Conservation (phyloP, 2,797 vertebrate species). For the Malurus splendens region DNA sequence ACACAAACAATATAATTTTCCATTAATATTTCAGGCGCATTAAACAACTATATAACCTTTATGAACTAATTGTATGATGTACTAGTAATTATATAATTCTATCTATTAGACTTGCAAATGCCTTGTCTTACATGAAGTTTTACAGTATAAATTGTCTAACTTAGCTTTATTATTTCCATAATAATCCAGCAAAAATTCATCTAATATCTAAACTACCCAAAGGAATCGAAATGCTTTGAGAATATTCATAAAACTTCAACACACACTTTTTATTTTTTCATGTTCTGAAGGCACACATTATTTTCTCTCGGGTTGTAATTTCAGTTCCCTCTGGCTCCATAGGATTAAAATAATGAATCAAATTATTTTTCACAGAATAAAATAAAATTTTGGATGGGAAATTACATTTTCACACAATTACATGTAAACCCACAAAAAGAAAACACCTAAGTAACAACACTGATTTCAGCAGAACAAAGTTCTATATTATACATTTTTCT, state of each 20-base stretch:
- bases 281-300: background rate
- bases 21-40: background rate
- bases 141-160: background rate
- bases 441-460: background rate
- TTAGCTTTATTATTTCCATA: background rate
- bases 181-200: background rate
- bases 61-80: background rate
- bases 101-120: background rate
- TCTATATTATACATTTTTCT: background rate
- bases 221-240: background rate
- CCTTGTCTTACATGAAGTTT: background rate
- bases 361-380: background rate
- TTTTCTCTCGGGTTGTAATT: background rate
- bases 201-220: background rate
- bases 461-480: background rate
- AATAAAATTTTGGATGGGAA: background rate
- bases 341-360: background rate
- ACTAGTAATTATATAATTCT: background rate
- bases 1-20: background rate
- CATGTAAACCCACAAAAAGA: background rate
- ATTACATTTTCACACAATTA: background rate
- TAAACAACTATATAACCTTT: background rate
- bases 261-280: background rate
- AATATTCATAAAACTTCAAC: background rate
- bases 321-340: background rate